A percentile compares a stretch with the other conserved stretches of the same genome.
Conservation (phyloP, 2,888 invertebrate genomes). For the Nomada ferruginata region DNA sequence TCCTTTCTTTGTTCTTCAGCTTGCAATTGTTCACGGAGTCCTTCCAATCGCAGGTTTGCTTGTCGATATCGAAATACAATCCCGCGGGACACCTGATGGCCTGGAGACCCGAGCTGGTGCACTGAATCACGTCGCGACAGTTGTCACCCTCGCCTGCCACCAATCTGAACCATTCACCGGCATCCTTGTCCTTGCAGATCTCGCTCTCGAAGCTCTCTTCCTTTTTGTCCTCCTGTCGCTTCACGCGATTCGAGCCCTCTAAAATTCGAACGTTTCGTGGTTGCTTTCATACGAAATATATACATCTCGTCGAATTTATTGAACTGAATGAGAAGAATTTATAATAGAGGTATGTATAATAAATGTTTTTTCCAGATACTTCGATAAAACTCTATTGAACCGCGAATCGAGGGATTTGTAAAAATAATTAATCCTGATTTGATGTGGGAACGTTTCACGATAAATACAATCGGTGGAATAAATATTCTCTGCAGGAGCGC, state of each 20-base stretch:
- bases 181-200: constrained; percentile 97
- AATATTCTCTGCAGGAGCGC: not conserved
- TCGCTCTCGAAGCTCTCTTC: constrained; percentile 95
- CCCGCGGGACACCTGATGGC: constrained; percentile 97
- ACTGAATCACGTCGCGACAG: constrained; percentile 97
- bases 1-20: constrained; percentile 94
- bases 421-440: not conserved
- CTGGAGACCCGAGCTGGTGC: constrained; percentile 96
- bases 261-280: constrained; percentile 72
- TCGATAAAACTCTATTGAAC: too few species aligned
- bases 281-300: not conserved
- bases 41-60: constrained; percentile 98
- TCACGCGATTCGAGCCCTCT: constrained; percentile 86
- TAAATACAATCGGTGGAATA: not conserved
- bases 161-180: constrained; percentile 97
- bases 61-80: constrained; percentile 96
- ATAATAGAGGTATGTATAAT: not conserved
- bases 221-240: constrained; percentile 92
- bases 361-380: too few species aligned
- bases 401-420: not conserved
- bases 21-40: constrained; percentile 97
- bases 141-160: constrained; percentile 95
- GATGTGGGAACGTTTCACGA: not conserved
- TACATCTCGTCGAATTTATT: not conserved
- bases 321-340: not conserved